Evolutionary conservation across 2,888 invertebrate species (phyloP), one percentile per base, ranked within the genome.

Genomic region (Drosophila testacea): DNA sequence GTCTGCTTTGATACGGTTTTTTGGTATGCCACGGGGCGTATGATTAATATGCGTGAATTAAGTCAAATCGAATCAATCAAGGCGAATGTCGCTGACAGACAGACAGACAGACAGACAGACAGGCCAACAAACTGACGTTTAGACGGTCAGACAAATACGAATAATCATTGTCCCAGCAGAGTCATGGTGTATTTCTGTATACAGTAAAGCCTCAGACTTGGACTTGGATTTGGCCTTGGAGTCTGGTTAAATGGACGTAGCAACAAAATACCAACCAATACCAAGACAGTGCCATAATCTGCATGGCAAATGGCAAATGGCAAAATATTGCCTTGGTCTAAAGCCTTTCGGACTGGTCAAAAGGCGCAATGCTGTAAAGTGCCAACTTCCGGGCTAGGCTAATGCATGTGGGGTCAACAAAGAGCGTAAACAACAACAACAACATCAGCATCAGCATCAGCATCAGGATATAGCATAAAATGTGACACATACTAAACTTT

Each of bases 1-100:
- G 61, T 56, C 54, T 50, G 66, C 73, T 73, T 61, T 77, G 74
- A 69, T 74, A 83, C 44, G 68, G 32, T 50, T 52, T 69, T 41
- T 30, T 27, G 28, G 34, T 16, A 30, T 62, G 77, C 69, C 75
- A 48, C 65, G 68, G 73, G 83, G 80, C 86, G 80, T 80, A 88
- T 84, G 88, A 84, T 84, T 84, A 88, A 84, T 84, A 88, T 84
- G 83, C 86, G 88, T 84, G 75, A 87, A 84, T 83, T 84, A 83
- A 83, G 85, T 82, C 88, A 85, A 88, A 85, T 88, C 84, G 80
- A 85, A 85, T 85, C 84, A 85, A 85, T 85, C 84, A 85, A 77
- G 75, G 46, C 79, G 62, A 82, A 82, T 82, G 80, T 78, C 86
- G 78, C 54, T 54, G 65, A 62, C 75, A 69, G 61, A 63, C 48